phyloP scores from a whole-genome alignment of 2,888 invertebrate genomes.

The Dasysyrphus tricinctus region DNA sequence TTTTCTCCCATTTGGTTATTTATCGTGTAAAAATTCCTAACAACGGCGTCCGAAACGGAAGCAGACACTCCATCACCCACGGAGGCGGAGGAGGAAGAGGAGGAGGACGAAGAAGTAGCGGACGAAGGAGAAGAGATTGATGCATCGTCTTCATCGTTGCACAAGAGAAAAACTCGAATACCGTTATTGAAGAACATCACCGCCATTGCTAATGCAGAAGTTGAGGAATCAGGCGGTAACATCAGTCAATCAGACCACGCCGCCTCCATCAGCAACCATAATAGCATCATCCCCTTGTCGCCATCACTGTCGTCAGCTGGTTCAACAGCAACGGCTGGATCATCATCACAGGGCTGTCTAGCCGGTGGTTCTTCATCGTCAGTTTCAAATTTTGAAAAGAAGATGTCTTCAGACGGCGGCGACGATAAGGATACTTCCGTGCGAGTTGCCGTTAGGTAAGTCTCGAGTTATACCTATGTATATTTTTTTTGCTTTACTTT shows the following conservation, averaged over 20 bases:
- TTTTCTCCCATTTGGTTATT: conserved; percentile 5
- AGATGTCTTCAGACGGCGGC: conserved; percentile 72
- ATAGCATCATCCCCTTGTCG: conserved; percentile 52
- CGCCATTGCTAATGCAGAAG: conserved; percentile 46
- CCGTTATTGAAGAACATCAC: conserved; percentile 15
- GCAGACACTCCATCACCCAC: conserved; percentile 60
- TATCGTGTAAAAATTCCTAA: conserved; percentile 54
- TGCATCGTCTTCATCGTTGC: background rate
- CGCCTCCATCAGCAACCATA: conserved; percentile 29
- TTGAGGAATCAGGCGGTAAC: conserved; percentile 34
- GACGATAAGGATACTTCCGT: conserved; percentile 73
- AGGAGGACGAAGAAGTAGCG: conserved; percentile 14
- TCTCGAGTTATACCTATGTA: background rate
- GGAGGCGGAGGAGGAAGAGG: conserved; percentile 53
- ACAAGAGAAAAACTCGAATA: conserved; percentile 15
- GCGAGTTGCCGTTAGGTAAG: conserved; percentile 71
- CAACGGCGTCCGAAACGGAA: conserved; percentile 73
- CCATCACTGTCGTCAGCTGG: conserved; percentile 62
- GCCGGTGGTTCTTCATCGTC: conserved; percentile 50
- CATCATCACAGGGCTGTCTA: conserved; percentile 48
- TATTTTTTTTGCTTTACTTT: background rate
- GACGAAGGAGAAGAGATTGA: conserved; percentile 14
- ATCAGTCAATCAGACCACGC: conserved; percentile 43
- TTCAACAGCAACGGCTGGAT: conserved; percentile 50
- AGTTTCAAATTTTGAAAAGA: conserved; percentile 65